Percentiles rank a stretch among this genome's conserved stretches.
Evolutionary conservation across 2,888 invertebrate genomes (phyloP).

Genomic region (Megalurothrips usitatus): DNA sequence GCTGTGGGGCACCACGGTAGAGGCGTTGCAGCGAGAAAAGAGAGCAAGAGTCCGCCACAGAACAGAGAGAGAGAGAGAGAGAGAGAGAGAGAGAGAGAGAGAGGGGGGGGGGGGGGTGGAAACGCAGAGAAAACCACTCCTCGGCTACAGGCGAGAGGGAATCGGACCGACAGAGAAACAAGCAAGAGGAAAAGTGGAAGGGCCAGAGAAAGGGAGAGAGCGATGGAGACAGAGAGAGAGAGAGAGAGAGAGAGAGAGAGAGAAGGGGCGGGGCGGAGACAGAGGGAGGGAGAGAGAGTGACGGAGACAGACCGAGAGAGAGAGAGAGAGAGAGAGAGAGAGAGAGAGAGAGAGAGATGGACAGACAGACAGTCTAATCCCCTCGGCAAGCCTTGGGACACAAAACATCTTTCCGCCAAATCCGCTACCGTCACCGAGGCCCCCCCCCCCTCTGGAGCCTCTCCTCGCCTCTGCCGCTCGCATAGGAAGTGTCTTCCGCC

Average conservation of each 20-base stretch:
- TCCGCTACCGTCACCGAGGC: neutral
- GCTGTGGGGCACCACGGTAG: neutral
- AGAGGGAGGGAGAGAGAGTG: neutral
- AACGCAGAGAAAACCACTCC: no score
- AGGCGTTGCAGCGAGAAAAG: no score
- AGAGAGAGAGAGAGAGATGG: neutral
- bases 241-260: neutral
- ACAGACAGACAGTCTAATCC: neutral
- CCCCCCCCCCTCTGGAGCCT: neutral
- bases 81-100: neutral
- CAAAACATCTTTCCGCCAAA: constrained; percentile 11
- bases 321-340: constrained; percentile 11
- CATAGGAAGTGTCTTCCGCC: neutral
- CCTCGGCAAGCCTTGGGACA: neutral
- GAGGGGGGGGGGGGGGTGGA: neutral
- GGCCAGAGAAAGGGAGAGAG: no score
- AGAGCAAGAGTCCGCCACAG: neutral
- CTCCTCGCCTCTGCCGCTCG: neutral
- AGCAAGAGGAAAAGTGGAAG: neutral
- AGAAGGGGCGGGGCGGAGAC: neutral
- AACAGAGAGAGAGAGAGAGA: constrained; percentile 3
- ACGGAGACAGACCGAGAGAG: neutral
- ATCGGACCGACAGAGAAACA: neutral
- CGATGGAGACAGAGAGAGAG: neutral
- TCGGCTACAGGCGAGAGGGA: neutral